A percentile compares a stretch with the other conserved stretches of the same genome.
Conservation (phyloP, 2,888 invertebrate species). For the Adelphocoris suturalis region DNA sequence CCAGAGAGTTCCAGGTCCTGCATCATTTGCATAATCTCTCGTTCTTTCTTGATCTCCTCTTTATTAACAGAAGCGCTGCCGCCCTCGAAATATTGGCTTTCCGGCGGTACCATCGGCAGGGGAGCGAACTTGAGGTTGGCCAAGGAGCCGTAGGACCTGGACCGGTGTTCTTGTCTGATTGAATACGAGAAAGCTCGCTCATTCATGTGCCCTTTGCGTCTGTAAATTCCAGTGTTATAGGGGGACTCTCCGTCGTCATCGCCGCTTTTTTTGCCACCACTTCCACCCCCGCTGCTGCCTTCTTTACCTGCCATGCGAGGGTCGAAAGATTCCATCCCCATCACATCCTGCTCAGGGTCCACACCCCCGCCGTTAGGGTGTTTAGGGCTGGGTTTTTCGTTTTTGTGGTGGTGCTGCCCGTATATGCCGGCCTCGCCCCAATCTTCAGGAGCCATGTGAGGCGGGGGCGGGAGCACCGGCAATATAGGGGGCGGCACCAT, state of each 20-base stretch:
- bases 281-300: conserved; percentile 53
- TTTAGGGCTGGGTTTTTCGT: conserved; percentile 69
- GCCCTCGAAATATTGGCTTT: conserved; percentile 65
- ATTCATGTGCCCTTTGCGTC: conserved; percentile 94
- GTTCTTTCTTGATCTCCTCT: conserved; percentile 91
- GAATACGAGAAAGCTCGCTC: conserved; percentile 96
- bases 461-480: conserved; percentile 77
- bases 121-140: conserved; percentile 94
- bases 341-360: conserved; percentile 79
- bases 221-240: conserved; percentile 90
- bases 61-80: conserved; percentile 77
- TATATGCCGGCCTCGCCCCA: conserved; percentile 75
- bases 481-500: conserved; percentile 38
- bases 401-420: conserved; percentile 70
- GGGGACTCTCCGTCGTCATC: conserved; percentile 79
- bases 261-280: conserved; percentile 62
- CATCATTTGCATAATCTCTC: conserved; percentile 95
- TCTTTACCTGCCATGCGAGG: background rate
- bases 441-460: conserved; percentile 77
- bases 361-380: conserved; percentile 77
- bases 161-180: conserved; percentile 94
- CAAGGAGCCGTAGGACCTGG: conserved; percentile 93
- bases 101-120: conserved; percentile 79
- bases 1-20: conserved; percentile 92
- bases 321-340: conserved; percentile 79